phyloP scores from a whole-genome alignment of 2,113 vertebrate species.

The Brachirus orientalis region DNA sequence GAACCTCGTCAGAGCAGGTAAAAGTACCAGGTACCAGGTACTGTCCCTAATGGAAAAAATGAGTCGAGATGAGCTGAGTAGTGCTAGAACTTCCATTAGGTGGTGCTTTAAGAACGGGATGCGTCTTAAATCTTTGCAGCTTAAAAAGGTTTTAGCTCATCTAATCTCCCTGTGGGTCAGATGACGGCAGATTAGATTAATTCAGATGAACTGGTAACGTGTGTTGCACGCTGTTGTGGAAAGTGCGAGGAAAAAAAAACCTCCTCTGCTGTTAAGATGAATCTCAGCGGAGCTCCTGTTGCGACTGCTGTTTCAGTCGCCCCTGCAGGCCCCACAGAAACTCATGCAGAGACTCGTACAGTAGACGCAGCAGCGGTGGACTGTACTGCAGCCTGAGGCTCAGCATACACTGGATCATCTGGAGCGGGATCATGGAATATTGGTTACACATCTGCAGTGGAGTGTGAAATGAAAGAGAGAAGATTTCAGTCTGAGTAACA shows the following conservation, averaged over 20 bases:
- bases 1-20: no score
- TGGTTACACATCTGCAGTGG: conserved; percentile 21
- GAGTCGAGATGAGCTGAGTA: no score
- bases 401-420: conserved; percentile 12
- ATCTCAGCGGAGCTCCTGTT: conserved; percentile 2
- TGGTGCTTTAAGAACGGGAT: no score
- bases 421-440: conserved; percentile 21
- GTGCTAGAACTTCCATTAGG: no score
- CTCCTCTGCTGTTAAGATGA: no score
- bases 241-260: no score
- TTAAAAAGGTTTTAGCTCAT: no score
- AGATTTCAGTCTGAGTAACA: neutral
- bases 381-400: conserved; percentile 11
- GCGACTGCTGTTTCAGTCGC: conserved; percentile 14
- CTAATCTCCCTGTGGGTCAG: neutral
- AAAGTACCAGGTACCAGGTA: no score
- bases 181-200: conserved; percentile 21
- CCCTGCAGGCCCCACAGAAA: conserved; percentile 21
- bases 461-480: conserved; percentile 25
- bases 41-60: no score
- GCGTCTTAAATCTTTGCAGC: no score
- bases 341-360: conserved; percentile 9
- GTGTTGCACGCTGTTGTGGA: no score
- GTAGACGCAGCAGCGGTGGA: conserved; percentile 1
- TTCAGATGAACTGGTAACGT: neutral